Conservation (phyloP, 1,140 invertebrate species). For the Heliconius nattereri region DNA sequence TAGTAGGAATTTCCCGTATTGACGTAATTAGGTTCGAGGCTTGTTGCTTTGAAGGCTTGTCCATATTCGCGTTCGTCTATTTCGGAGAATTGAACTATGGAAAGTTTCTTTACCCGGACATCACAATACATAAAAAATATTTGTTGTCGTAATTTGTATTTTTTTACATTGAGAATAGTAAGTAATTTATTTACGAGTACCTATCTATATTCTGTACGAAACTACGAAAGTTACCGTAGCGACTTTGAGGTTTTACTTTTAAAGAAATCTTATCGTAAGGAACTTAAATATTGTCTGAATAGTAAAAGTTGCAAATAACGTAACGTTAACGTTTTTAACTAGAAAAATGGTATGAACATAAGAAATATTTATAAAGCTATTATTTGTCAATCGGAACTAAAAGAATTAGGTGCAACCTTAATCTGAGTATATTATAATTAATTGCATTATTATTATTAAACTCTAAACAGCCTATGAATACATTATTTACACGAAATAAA, state of each 20-base stretch:
- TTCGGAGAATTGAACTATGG: constrained; percentile 46
- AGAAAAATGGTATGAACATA: not conserved
- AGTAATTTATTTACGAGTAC: too few relatives aligned
- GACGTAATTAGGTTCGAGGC: constrained; percentile 47
- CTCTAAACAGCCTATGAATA: too few relatives aligned
- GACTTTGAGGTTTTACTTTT: too few relatives aligned
- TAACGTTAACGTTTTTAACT: too few relatives aligned
- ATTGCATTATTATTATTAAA: too few relatives aligned
- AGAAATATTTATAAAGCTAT: not conserved
- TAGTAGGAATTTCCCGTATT: constrained; percentile 61
- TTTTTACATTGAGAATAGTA: not conserved
- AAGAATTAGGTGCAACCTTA: too few relatives aligned
- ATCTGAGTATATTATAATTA: too few relatives aligned
- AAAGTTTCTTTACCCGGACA: not conserved
- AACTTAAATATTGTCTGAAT: too few relatives aligned
- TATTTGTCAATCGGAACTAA: not conserved
- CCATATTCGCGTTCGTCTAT: constrained; percentile 32
- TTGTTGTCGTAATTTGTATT: not conserved
- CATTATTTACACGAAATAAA: not conserved
- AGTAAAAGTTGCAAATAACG: not conserved
- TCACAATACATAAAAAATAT: not conserved
- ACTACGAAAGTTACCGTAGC: too few relatives aligned
- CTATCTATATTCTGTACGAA: too few relatives aligned
- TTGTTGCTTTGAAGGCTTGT: constrained; percentile 42
- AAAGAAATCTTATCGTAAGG: too few relatives aligned